Evolutionary conservation across 2,888 invertebrate genomes (phyloP), one percentile per base, ranked within the genome.

Genomic region (Lomographa bimaculata): DNA sequence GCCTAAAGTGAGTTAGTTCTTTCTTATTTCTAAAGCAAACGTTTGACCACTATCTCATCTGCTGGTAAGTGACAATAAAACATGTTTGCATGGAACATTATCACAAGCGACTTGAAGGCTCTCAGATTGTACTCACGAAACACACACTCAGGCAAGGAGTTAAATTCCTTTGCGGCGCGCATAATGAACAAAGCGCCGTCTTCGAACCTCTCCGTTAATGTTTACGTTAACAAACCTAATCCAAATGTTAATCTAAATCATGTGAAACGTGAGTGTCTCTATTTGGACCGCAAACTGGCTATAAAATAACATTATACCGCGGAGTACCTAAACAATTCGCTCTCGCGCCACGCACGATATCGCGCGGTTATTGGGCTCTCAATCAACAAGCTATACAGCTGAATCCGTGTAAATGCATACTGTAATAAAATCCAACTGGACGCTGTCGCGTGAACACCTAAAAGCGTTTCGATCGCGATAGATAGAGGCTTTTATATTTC

Each of bases 321-420:
- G 38, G 45, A 44, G 41, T 47, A 47, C 49, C 45, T 54, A 49
- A 51, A 50, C 53, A 53, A 53, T 49, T 34, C 42, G 44, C 8
- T 42, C 40, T 16, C 36, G 30, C 25, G 34, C 34, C 17, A 52
- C 43, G 42, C 48, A 36, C 49, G 46, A 46, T 53, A 29, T 32
- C 36, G 38, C 35, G 34, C 37, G 33, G 50, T 46, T 53, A 51
- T 49, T 50, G 44, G 34, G 38, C 44, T 35, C 46, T 50, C 49
- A 46, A 53, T 53, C 44, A 53, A 50, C 46, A 46, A 46, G 43
- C 50, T 34, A 45, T 50, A 47, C 43, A 43, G 7, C 37, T 32
- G 30, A 46, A 47, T 40, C 44, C 9, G 26, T 50, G 43, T 43
- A 43, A 50, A 45, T 43, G 41, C 41, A 44, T 27, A 39, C 36